phyloP scores from a whole-genome alignment of 2,113 vertebrate species.

The Caranx ignobilis region DNA sequence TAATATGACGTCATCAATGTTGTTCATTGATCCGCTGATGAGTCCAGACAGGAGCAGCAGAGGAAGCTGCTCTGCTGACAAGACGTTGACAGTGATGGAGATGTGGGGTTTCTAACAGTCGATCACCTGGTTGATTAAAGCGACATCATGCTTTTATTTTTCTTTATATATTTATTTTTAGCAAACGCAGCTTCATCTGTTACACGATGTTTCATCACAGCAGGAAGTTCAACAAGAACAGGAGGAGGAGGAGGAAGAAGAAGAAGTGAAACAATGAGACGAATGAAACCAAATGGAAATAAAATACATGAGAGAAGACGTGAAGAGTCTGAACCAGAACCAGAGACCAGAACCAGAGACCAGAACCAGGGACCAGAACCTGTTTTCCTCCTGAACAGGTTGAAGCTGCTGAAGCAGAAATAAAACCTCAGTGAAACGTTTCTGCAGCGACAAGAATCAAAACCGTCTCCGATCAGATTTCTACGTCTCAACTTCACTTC shows the following conservation, averaged over 20 bases:
- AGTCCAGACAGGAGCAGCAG: neutral
- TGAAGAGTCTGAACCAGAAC: no score
- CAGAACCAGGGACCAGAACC: no score
- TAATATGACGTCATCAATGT: neutral
- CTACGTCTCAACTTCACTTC: no score
- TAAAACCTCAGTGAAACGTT: no score
- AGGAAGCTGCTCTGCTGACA: neutral
- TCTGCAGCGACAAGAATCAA: no score
- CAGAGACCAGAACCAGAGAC: neutral
- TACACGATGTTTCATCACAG: neutral
- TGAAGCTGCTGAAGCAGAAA: no score
- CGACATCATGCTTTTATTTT: neutral
- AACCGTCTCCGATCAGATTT: no score
- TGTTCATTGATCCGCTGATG: neutral
- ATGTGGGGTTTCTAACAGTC: neutral
- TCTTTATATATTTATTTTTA: neutral
- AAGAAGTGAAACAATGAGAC: neutral
- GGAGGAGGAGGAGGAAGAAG: neutral
- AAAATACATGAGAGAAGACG: neutral
- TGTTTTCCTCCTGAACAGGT: no score
- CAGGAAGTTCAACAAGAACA: neutral
- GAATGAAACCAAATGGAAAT: neutral
- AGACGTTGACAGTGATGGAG: neutral
- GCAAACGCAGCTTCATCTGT: neutral
- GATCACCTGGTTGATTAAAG: neutral